A percentile compares a stretch with the other conserved stretches of the same genome.
Conservation (phyloP, 2,797 vertebrate genomes). For the Falco rusticolus region DNA sequence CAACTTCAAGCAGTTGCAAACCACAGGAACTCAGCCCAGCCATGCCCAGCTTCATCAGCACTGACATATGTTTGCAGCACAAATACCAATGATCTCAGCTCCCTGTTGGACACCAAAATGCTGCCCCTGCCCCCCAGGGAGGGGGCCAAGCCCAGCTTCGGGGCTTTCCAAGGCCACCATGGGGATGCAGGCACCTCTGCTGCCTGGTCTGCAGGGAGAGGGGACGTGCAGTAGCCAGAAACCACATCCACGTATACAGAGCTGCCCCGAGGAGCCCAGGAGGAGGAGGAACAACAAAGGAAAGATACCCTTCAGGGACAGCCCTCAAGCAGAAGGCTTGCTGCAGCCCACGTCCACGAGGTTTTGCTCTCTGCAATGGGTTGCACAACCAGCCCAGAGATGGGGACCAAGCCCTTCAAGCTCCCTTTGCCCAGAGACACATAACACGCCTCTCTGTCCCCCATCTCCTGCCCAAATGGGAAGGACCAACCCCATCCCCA, state of each 20-base stretch:
- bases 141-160: not conserved
- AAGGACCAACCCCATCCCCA: not conserved
- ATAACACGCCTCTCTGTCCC: not conserved
- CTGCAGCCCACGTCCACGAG: not conserved
- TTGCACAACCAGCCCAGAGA: not conserved
- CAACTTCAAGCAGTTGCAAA: not conserved
- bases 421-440: not conserved
- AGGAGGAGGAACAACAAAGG: not conserved
- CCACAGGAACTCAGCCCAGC: not conserved
- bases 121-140: not conserved
- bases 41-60: not conserved
- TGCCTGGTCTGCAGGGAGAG: not conserved
- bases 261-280: not conserved
- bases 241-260: fast-evolving
- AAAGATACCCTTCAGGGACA: not conserved
- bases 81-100: not conserved
- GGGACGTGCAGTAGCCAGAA: not conserved
- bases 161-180: not conserved
- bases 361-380: not conserved
- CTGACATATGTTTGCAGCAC: not conserved
- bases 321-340: not conserved
- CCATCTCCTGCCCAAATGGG: not conserved
- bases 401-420: too few relatives aligned
- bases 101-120: not conserved
- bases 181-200: not conserved